Conservation (phyloP, 1,140 invertebrate species). For the Whitmania pigra region DNA sequence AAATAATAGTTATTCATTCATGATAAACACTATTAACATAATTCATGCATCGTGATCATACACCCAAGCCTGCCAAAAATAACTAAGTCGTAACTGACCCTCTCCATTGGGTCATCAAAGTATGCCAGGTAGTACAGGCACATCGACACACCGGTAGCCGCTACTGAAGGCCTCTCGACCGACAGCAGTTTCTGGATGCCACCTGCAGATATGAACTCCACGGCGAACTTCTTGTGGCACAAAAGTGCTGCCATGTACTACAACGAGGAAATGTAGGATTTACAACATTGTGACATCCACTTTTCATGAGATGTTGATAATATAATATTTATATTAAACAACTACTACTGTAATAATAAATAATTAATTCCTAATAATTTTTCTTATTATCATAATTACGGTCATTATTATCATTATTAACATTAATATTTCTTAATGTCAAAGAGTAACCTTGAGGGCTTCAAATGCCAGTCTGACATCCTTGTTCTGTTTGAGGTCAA, state of each 20-base stretch:
- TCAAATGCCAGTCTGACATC: conserved; percentile 87
- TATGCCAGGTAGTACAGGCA: conserved; percentile 92
- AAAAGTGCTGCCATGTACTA: conserved; percentile 81
- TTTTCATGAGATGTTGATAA: too few relatives aligned
- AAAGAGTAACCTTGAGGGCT: conserved; percentile 48
- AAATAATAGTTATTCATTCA: too few relatives aligned
- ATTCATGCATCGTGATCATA: too few relatives aligned
- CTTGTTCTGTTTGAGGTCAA: conserved; percentile 72
- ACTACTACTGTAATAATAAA: too few relatives aligned
- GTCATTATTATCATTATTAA: not conserved
- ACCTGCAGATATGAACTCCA: conserved; percentile 76
- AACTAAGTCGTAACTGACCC: conserved; percentile 37
- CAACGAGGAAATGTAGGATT: conserved; percentile 35
- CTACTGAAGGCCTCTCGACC: conserved; percentile 65
- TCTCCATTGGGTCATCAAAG: conserved; percentile 92
- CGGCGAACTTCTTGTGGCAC: conserved; percentile 92
- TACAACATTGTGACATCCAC: too few relatives aligned
- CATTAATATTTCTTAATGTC: not conserved
- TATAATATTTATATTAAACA: too few relatives aligned
- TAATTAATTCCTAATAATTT: not conserved
- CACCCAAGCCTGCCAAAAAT: too few relatives aligned
- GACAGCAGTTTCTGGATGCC: conserved; percentile 64
- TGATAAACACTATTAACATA: too few relatives aligned
- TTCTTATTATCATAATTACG: not conserved
- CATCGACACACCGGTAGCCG: conserved; percentile 86